Evolutionary conservation across 2,888 invertebrate species (phyloP), one percentile per base, ranked within the genome.

Genomic region (Sycophila texana): DNA sequence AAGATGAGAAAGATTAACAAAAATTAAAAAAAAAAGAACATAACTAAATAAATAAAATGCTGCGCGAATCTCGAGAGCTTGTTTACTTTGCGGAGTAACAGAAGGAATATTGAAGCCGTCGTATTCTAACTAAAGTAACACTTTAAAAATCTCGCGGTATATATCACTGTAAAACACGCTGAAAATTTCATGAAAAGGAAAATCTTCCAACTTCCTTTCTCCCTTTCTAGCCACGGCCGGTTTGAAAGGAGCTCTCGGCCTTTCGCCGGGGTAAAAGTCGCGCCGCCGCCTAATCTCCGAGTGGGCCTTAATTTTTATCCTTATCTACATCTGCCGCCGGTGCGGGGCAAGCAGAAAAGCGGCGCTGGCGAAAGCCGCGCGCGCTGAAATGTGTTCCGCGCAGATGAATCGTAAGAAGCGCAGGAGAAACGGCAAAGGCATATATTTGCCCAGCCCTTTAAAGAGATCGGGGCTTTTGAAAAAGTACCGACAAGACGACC

Each of bases 401-500:
- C 68, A 73, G 74, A 77, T 77, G 80, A 79, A 58, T 26, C 71
- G 47, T 60, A 68, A 73, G 67, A 67, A 63, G 72, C 57, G 13
- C 39, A 60, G 26, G 26, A 60, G 61, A 70, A 65, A 30, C 58
- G 55, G 74, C 68, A 63, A 70, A 74, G 39, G 61, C 47, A 63
- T 49, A 74, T 76, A 67, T 81, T 81, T 81, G 72, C 72, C 22
- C 49, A 61, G 67, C 60, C 47, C 51, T 75, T 74, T 77, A 72
- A 72, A 72, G 68, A 78, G 77, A 74, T 78, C 74, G 49, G 18
- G 10, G 77, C 81, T 75, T 74, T 81, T 77, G 70, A 75, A 74
- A 73, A 75, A 81, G 72, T 63, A 78, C 72, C 67, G 77, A 71
- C 77, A 74, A 81, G 74, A 18, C 72, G 77, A 80, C 72, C 80